These are phyloP conservation scores for Caloenas nicobarica DNA, from an alignment of 2,113 vertebrate genomes.

Conservation along the genomic window DNA sequence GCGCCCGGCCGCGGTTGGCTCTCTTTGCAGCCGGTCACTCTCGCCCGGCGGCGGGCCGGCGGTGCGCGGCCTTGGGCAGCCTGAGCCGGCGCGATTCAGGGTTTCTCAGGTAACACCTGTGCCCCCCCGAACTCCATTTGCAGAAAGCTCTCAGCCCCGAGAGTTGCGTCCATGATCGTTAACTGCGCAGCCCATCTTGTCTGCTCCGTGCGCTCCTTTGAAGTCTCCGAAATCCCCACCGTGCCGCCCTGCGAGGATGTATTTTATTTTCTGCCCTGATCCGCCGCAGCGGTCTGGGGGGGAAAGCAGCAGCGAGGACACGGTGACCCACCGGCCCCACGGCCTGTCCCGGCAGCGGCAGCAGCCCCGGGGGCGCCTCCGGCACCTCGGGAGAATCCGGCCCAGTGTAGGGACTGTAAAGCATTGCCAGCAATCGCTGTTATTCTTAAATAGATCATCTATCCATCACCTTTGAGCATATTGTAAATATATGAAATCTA, in stretches of 20 bases:
- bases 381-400: neutral
- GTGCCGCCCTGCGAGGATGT: neutral
- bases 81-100: neutral
- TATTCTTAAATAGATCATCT: rapidly evolving
- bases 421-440: rapidly evolving
- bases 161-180: no score
- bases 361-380: neutral
- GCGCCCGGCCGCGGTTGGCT: no score
- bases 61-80: neutral
- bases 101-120: rapidly evolving
- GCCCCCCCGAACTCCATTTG: neutral
- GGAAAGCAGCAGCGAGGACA: neutral
- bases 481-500: rapidly evolving
- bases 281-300: neutral
- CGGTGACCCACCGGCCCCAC: rapidly evolving
- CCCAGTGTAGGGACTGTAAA: rapidly evolving
- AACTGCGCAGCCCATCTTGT: neutral
- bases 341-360: neutral
- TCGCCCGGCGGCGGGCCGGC: no score
- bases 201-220: neutral
- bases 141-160: neutral
- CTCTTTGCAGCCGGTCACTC: no score
- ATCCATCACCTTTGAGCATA: rapidly evolving
- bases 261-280: rapidly evolving
- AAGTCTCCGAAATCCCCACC: rapidly evolving